Conservation (phyloP, 2,113 vertebrate genomes). For the Nannobrachium achirus region DNA sequence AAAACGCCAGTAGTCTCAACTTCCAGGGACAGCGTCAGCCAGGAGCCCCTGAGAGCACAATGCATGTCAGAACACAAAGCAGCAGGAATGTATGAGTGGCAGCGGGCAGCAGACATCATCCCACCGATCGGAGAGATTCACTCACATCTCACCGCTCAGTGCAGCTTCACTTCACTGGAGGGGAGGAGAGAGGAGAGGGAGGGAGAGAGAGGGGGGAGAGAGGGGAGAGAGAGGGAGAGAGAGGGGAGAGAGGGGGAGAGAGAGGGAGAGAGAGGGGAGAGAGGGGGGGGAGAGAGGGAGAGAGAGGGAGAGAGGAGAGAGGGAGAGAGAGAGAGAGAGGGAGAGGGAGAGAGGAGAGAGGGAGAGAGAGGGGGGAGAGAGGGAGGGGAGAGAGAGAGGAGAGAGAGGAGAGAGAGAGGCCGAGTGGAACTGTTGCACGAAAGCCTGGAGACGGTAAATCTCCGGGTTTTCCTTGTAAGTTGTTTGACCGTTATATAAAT, state of each 20-base stretch:
- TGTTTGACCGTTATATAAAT: too few species aligned
- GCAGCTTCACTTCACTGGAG: conserved; percentile 18
- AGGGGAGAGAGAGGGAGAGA: conserved; percentile 10
- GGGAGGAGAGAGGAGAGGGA: conserved; percentile 5
- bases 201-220: too few species aligned
- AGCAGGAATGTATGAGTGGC: conserved; percentile 49
- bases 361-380: too few species aligned
- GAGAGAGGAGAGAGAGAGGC: conserved; percentile 12
- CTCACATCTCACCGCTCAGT: conserved; percentile 36
- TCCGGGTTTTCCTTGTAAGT: too few species aligned
- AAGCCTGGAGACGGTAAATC: conserved; percentile 37
- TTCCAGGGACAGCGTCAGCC: conserved; percentile 29
- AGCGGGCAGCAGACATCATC: conserved; percentile 39
- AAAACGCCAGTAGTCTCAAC: conserved; percentile 18
- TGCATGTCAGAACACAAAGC: conserved; percentile 17
- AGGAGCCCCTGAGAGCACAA: conserved; percentile 11
- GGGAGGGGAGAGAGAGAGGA: conserved; percentile 8
- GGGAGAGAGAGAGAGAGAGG: not conserved
- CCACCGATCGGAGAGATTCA: conserved; percentile 8
- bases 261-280: conserved; percentile 15
- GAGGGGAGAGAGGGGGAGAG: conserved; percentile 6
- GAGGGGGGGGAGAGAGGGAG: conserved; percentile 2
- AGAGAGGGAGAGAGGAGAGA: conserved; percentile 10
- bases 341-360: not conserved
- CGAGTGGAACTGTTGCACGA: conserved; percentile 53